A percentile compares a stretch with the other conserved stretches of the same genome.
These are phyloP conservation scores for Sceloporus undulatus DNA, from an alignment of 2,113 vertebrate genomes.

Conservation along the genomic window DNA sequence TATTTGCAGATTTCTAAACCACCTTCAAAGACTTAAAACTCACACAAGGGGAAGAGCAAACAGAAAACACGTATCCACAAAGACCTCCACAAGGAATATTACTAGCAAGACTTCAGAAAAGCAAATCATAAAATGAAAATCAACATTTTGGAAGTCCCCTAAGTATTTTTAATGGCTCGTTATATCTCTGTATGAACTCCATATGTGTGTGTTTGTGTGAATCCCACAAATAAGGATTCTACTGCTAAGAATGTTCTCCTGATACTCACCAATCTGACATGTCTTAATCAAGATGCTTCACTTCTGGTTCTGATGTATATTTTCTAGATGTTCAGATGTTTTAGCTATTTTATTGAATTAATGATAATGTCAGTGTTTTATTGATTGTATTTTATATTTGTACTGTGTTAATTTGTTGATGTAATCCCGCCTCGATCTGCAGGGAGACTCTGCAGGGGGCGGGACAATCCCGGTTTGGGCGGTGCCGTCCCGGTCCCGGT, in stretches of 20 bases:
- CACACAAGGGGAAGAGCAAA: neutral
- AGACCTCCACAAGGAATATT: neutral
- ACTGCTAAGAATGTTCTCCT: neutral
- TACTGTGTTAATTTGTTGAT: too few species aligned
- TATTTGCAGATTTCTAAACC: neutral
- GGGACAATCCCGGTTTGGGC: too few species aligned
- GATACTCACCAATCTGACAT: neutral
- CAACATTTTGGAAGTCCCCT: neutral
- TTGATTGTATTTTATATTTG: too few species aligned
- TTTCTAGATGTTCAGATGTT: too few species aligned
- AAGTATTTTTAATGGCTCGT: neutral
- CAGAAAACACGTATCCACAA: neutral
- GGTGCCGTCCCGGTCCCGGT: too few species aligned
- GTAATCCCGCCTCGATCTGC: too few species aligned
- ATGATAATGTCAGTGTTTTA: too few species aligned
- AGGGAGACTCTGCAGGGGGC: too few species aligned
- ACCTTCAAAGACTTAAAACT: neutral
- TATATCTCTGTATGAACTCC: too few species aligned
- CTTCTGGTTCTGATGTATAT: too few species aligned
- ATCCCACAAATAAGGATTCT: neutral
- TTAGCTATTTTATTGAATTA: too few species aligned
- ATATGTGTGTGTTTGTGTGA: too few species aligned
- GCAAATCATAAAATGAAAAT: neutral
- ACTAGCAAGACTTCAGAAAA: neutral
- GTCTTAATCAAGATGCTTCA: neutral